Base-by-base conservation (phyloP, 2,113 vertebrate species). In the Protomyctophum bolini region DNA sequence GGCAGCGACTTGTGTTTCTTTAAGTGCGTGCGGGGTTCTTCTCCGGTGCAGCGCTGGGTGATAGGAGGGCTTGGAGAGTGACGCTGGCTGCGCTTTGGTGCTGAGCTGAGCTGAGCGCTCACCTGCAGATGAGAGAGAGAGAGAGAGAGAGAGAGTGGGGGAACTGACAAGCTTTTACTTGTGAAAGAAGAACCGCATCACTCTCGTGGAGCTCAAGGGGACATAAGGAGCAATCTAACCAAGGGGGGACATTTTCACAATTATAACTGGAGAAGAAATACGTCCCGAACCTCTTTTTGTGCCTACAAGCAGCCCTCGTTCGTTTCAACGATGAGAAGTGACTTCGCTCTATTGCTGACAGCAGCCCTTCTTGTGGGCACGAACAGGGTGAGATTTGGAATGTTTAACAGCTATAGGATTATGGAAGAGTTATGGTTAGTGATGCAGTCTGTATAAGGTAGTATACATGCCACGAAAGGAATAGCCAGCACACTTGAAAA, bases 51-150 rank as follows among this genome's bases (percentile, higher is more conserved):
- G 33, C 3, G 33, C 81, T 72, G 90, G 84, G 65, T 85, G 79
- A 86, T 72, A 88, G 92, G 90, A 92, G 91, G 90, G 89, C 87
- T 90, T 77, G 91, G 69, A 72, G 87, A 81, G 90, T 91, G 92
- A 92, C 91, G 90, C 90, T 81, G 84, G 82, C 88, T 88, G 92
- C 91, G 86, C 91, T 89, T 88, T 81, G 86, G 87, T 86, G 91
- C 90, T 79, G 91, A 91, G 92, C 90, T 79, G 91, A 91, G 92
- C 89, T 77, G 81, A 91, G 87, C 88, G 85, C 89, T 92, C 90
- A 92, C 91, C 91, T 93, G 90, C 92, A 91, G 84, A 89, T 76
- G 84, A 87, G 81, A 89, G 88, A 87, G 83, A 77, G 33, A 41
- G 33, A 41, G 33, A 33, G 33, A 41, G 33, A 41, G 33, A 41